Evolutionary conservation across 2,888 invertebrate species (phyloP).

Genomic region (Romanomermis culicivorax): DNA sequence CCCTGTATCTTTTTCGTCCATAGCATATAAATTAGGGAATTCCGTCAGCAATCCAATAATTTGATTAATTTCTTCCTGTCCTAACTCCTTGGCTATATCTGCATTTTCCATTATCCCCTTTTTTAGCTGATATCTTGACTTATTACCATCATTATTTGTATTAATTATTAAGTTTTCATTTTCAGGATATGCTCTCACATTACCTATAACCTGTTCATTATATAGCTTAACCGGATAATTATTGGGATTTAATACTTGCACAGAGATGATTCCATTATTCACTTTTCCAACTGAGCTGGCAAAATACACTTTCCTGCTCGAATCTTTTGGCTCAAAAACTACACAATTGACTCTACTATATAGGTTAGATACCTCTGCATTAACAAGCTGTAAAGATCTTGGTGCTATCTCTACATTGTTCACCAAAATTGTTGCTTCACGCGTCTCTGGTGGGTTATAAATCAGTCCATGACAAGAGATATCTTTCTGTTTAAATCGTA

Average conservation of each 20-base stretch:
- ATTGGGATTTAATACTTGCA: neutral
- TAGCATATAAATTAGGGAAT: neutral
- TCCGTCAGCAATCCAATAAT: neutral
- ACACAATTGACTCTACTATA: neutral
- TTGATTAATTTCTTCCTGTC: neutral
- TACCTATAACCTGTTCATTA: too few relatives aligned
- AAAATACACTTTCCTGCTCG: neutral
- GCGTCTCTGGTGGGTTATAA: neutral
- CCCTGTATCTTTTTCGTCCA: neutral
- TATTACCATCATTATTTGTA: neutral
- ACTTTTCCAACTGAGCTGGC: neutral
- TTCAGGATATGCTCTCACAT: neutral
- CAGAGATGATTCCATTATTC: neutral
- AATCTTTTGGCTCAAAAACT: neutral
- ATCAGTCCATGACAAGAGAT: neutral
- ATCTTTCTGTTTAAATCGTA: neutral
- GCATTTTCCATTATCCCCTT: neutral
- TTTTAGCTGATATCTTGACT: too few relatives aligned
- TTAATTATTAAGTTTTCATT: neutral
- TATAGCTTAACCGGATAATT: neutral
- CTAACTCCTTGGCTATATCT: neutral
- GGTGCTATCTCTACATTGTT: neutral
- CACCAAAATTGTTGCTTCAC: neutral
- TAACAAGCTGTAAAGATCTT: neutral
- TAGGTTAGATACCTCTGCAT: neutral